Evolutionary conservation across 2,113 vertebrate species (phyloP).

Genomic region (Daboia siamensis): DNA sequence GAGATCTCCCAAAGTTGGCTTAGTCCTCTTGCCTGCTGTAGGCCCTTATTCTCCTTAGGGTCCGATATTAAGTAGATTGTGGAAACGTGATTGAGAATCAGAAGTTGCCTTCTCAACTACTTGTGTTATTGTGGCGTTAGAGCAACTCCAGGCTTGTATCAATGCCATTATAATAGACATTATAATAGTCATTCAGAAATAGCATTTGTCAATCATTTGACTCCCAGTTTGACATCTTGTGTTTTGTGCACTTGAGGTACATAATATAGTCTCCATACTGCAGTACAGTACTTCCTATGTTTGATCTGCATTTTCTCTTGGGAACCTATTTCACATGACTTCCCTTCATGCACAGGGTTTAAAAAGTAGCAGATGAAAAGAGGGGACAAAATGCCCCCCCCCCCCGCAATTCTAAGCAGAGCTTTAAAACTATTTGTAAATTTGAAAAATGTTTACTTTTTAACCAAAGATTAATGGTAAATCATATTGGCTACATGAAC

Average conservation of each 20-base stretch:
- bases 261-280: neutral
- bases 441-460: neutral
- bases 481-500: neutral
- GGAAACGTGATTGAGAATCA: neutral
- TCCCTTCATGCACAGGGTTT: neutral
- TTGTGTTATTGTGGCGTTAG: neutral
- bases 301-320: neutral
- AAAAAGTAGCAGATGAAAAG: neutral
- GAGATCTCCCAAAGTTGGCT: neutral
- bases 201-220: neutral
- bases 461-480: neutral
- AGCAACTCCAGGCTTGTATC: neutral
- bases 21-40: neutral
- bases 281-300: neutral
- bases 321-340: neutral
- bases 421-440: neutral
- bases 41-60: neutral
- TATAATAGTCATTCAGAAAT: neutral
- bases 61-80: neutral
- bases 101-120: neutral
- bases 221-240: neutral
- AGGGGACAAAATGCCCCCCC: neutral
- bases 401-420: neutral
- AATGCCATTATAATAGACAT: neutral
- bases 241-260: neutral